Evolutionary conservation across 2,888 invertebrate species (phyloP), one percentile per base, ranked within the genome.

Genomic region (Folsomia candida): DNA sequence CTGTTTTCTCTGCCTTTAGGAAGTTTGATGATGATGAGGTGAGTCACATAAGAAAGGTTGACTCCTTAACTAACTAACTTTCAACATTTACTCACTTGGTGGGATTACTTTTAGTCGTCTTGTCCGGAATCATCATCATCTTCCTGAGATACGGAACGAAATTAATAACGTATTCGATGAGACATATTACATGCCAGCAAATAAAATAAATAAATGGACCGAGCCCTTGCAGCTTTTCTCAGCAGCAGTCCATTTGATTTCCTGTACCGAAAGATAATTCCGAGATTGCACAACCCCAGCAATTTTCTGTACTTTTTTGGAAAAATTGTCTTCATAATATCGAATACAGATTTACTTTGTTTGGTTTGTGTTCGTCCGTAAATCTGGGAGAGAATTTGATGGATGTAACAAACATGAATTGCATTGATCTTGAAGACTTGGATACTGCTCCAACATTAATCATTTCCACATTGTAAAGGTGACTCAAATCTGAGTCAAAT

Each of bases 401-500:
- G 37, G 4, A 37, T 4, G 37, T 9, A n/a, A 54, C 54, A 54
- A 54, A 6, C n/a, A 18, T 54, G 54, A 54, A n/a, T 14, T 4
- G 11, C 11, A 54, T 54, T 54, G 6, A 9, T 18, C 20, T 54
- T 54, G 20, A 37, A 14, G 37, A 37, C n/a, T n/a, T n/a, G n/a
- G n/a, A n/a, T n/a, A n/a, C n/a, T n/a, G n/a, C n/a, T n/a, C n/a
- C n/a, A n/a, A n/a, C n/a, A n/a, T n/a, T n/a, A n/a, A n/a, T n/a
- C n/a, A n/a, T n/a, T n/a, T n/a, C n/a, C n/a, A n/a, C n/a, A n/a
- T n/a, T n/a, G n/a, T n/a, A n/a, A n/a, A n/a, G 22, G 54, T 54
- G 18, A 22, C 54, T 6, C n/a, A 57, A 27, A 37, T 62, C 68
- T 51, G 28, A 61, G 27, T 25, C 57, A 71, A 71, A 76, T 78